Evolutionary conservation across 2,888 invertebrate species (phyloP).

Genomic region (Drosophila ezoana): DNA sequence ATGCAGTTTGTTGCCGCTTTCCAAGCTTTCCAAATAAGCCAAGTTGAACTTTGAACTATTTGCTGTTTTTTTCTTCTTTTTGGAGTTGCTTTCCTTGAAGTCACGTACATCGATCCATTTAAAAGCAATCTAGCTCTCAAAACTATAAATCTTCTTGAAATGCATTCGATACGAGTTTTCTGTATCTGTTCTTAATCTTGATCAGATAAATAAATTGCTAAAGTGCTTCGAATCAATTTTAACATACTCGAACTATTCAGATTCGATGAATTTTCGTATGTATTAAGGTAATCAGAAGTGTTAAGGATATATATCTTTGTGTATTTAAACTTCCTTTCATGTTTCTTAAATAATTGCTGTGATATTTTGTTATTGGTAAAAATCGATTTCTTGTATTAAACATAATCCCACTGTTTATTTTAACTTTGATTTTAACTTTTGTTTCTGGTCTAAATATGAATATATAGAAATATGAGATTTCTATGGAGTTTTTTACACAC

Average conservation of each 20-base stretch:
- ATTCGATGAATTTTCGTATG: background rate
- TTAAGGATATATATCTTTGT: background rate
- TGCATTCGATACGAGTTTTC: conserved; percentile 18
- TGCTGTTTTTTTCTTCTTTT: background rate
- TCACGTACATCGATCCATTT: conserved; percentile 6
- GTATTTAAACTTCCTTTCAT: background rate
- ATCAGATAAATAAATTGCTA: background rate
- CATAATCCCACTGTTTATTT: too few relatives aligned
- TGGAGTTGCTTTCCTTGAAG: conserved; percentile 32
- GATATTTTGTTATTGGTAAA: too few relatives aligned
- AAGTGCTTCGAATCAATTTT: background rate
- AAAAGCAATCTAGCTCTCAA: background rate
- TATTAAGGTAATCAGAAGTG: background rate
- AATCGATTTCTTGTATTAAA: too few relatives aligned
- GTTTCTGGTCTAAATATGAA: too few relatives aligned
- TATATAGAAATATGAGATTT: too few relatives aligned
- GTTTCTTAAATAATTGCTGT: too few relatives aligned
- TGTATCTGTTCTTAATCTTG: conserved; percentile 30
- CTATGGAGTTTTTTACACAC: too few relatives aligned
- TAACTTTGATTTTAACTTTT: too few relatives aligned
- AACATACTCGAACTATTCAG: background rate
- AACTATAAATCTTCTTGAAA: conserved; percentile 15
- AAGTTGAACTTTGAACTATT: conserved; percentile 55
- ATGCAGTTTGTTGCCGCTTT: conserved; percentile 42
- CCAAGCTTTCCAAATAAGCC: conserved; percentile 56